A percentile compares a stretch with the other conserved stretches of the same genome.
phyloP scores from a whole-genome alignment of 2,888 invertebrate genomes.

The Amphipyra tragopoginis region DNA sequence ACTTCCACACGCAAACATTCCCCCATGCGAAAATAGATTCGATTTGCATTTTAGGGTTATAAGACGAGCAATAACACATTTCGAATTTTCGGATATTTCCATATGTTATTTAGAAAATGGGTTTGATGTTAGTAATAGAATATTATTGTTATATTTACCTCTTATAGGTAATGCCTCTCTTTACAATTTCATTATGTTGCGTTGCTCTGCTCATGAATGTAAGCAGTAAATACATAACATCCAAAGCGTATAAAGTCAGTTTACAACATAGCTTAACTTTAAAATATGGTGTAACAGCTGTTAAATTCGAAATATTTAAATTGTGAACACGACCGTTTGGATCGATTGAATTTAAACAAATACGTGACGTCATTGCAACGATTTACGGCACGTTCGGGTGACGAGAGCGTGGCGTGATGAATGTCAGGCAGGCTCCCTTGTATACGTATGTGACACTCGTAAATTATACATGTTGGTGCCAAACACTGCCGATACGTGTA shows the following conservation, averaged over 20 bases:
- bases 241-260: conserved; percentile 24
- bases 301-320: conserved; percentile 39
- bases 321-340: conserved; percentile 38
- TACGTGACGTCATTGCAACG: conserved; percentile 58
- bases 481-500: conserved; percentile 54
- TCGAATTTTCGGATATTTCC: conserved; percentile 53
- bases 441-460: conserved; percentile 50
- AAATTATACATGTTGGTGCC: conserved; percentile 59
- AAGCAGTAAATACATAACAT: conserved; percentile 12
- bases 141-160: conserved; percentile 13
- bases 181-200: conserved; percentile 6
- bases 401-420: conserved; percentile 65
- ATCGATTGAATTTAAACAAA: conserved; percentile 60
- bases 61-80: conserved; percentile 76
- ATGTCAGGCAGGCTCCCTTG: conserved; percentile 60
- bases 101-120: conserved; percentile 52
- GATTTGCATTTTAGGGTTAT: conserved; percentile 82
- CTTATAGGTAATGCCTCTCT: neutral
- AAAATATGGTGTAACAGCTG: conserved; percentile 38
- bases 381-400: conserved; percentile 65
- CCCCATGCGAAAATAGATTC: conserved; percentile 81
- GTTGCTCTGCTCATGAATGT: conserved; percentile 2
- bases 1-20: conserved; percentile 82
- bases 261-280: conserved; percentile 18
- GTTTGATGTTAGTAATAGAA: conserved; percentile 27